Conservation (phyloP, 2,797 vertebrate species). For the Distichodus sexfasciatus region DNA sequence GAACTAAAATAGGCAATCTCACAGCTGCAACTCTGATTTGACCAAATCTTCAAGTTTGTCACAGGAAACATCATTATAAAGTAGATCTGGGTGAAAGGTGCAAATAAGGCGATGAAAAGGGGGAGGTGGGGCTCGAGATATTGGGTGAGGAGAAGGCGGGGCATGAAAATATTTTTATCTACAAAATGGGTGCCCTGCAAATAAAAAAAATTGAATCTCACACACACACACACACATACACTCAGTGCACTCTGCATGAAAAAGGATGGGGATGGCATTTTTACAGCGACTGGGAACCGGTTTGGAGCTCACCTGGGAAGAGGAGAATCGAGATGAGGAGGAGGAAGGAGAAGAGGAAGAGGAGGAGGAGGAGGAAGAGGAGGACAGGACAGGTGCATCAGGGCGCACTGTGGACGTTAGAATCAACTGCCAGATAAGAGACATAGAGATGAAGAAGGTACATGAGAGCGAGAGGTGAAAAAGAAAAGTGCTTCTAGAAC, state of each 20-base stretch:
- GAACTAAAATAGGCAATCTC: no score
- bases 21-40: no score
- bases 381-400: constrained; percentile 54
- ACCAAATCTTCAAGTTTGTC: no score
- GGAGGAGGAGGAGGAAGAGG: constrained; percentile 50
- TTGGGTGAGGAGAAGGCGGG: no score
- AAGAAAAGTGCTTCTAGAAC: constrained; percentile 9
- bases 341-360: constrained; percentile 59
- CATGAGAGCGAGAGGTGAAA: constrained; percentile 9
- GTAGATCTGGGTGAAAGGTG: no score
- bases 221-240: no score
- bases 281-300: background rate
- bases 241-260: background rate
- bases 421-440: constrained; percentile 68
- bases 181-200: no score
- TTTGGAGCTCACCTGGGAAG: constrained; percentile 86
- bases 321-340: constrained; percentile 80
- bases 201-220: no score
- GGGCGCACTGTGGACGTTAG: constrained; percentile 75
- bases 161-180: no score
- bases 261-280: background rate
- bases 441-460: constrained; percentile 21
- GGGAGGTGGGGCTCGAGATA: no score
- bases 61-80: no score
- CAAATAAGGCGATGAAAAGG: no score